Evolutionary conservation across 2,113 vertebrate genomes (phyloP).

Genomic region (Micronycteris hirsuta): DNA sequence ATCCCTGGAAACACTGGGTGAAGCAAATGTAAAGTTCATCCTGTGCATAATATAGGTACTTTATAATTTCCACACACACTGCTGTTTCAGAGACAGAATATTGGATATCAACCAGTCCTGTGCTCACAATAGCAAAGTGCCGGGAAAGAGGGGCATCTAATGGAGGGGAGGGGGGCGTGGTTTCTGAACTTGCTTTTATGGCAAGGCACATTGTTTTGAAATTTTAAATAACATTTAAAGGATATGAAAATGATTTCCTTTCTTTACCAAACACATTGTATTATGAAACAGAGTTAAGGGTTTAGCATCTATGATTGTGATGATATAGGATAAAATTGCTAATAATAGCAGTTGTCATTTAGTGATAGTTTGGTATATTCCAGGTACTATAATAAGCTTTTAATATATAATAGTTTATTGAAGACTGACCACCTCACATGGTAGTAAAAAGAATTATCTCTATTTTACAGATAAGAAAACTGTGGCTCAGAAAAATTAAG

Average conservation of each 20-base stretch:
- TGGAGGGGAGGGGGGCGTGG: background rate
- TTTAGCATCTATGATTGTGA: background rate
- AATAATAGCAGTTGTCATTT: background rate
- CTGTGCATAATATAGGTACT: background rate
- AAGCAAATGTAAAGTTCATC: background rate
- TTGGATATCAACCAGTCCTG: rapidly evolving
- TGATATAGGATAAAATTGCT: background rate
- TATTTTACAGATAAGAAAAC: background rate
- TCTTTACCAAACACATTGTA: background rate
- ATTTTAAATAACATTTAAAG: background rate
- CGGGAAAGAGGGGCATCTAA: background rate
- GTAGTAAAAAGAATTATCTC: background rate
- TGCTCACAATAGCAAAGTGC: background rate
- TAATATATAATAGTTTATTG: background rate
- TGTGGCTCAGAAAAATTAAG: background rate
- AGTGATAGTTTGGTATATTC: background rate
- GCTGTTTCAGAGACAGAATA: background rate
- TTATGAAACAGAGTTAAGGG: background rate
- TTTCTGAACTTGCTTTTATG: background rate
- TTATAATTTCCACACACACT: background rate
- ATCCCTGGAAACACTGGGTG: background rate
- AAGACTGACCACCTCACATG: background rate
- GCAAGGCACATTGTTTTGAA: background rate
- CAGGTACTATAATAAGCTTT: background rate
- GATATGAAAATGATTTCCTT: background rate